Conservation (phyloP, 1,140 invertebrate species). For the Lanistes nyassanus region DNA sequence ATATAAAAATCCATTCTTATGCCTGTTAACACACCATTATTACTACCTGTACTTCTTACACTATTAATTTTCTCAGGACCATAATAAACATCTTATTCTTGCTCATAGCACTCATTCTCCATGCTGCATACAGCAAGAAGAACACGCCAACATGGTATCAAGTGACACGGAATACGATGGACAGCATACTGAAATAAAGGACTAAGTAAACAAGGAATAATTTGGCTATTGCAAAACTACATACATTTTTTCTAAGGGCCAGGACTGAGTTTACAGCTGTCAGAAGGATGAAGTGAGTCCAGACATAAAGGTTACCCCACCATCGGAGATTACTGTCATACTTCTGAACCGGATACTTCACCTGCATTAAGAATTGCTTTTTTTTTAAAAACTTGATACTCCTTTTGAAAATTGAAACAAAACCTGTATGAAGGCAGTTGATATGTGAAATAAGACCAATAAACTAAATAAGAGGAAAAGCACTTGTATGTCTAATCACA, state of each 20-base stretch:
- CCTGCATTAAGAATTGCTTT: too few relatives aligned
- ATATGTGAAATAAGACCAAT: too few relatives aligned
- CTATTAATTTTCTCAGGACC: too few relatives aligned
- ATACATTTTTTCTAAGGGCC: slow-evolving; percentile 35
- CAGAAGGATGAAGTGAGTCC: slow-evolving; percentile 76
- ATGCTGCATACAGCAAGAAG: background rate
- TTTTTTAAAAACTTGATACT: too few relatives aligned
- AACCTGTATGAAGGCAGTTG: too few relatives aligned
- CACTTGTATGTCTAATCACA: too few relatives aligned
- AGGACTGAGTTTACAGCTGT: slow-evolving; percentile 61
- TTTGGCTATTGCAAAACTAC: background rate
- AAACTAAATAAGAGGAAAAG: too few relatives aligned
- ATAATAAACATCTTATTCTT: background rate
- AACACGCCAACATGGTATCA: background rate
- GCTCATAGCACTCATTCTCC: background rate
- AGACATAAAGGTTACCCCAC: slow-evolving; percentile 78
- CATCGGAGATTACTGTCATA: slow-evolving; percentile 76
- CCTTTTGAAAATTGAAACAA: too few relatives aligned
- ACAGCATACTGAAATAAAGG: background rate
- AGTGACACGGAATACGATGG: too few relatives aligned
- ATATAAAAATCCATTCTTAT: background rate
- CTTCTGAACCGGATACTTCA: slow-evolving; percentile 67
- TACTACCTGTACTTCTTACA: too few relatives aligned
- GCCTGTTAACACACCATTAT: background rate
- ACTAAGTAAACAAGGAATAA: background rate